Percentiles rank a stretch among this genome's conserved stretches.
These are phyloP conservation scores for Macroteleia sp. DNA, from an alignment of 2,888 invertebrate species.

Conservation along the genomic window DNA sequence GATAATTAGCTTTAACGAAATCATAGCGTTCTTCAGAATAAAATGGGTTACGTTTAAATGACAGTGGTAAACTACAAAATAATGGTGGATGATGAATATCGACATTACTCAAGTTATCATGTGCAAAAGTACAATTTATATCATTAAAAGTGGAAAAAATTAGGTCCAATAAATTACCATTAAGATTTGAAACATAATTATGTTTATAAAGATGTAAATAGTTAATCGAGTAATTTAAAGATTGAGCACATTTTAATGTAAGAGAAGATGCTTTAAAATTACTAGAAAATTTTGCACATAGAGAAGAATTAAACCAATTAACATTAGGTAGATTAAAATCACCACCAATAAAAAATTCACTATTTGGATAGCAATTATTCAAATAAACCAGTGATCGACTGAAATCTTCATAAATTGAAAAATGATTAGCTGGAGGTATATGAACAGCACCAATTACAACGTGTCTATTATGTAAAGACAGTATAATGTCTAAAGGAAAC, in stretches of 20 bases:
- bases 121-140: background rate
- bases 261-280: background rate
- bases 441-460: background rate
- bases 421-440: background rate
- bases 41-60: background rate
- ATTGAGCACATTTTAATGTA: background rate
- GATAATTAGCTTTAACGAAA: background rate
- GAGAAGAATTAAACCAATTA: background rate
- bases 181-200: background rate
- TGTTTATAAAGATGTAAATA: background rate
- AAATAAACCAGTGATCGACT: too few species aligned
- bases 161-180: background rate
- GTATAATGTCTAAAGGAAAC: too few species aligned
- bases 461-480: background rate
- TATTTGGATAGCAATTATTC: too few species aligned
- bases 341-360: too few species aligned
- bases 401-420: background rate
- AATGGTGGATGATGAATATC: slow-evolving; percentile 5
- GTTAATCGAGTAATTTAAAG: background rate
- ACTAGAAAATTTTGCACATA: background rate
- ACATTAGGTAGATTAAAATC: background rate
- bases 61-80: background rate
- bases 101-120: background rate
- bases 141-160: background rate
- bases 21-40: background rate